Conservation (phyloP, 2,797 vertebrate species). For the Molossus alvarezi region DNA sequence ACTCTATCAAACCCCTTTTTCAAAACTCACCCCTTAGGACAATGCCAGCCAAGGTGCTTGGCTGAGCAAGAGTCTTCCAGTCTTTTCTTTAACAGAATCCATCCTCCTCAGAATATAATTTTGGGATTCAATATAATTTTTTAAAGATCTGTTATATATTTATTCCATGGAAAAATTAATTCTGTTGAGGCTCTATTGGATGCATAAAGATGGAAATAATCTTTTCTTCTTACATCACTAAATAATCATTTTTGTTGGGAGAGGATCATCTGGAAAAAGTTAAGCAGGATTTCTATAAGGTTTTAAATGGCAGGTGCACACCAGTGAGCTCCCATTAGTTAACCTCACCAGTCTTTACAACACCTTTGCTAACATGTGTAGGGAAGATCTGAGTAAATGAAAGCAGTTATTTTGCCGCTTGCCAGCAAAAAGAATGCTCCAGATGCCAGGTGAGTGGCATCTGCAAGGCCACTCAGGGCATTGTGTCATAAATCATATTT, state of each 20-base stretch:
- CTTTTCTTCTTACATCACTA: constrained; percentile 6
- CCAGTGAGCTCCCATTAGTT: background rate
- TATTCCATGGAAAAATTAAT: constrained; percentile 49
- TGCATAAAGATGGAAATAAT: background rate
- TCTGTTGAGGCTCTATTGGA: background rate
- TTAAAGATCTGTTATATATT: background rate
- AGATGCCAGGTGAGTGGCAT: background rate
- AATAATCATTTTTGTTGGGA: constrained; percentile 44
- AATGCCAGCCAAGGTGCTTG: background rate
- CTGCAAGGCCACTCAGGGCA: background rate
- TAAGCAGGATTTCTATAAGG: background rate
- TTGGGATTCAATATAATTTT: background rate
- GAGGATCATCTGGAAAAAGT: constrained; percentile 5
- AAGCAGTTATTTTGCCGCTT: background rate
- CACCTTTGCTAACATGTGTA: background rate
- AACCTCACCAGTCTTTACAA: background rate
- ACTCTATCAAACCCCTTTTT: background rate
- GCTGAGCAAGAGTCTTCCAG: background rate
- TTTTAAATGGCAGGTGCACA: constrained; percentile 31
- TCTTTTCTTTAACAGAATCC: constrained; percentile 46
- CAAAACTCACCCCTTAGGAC: background rate
- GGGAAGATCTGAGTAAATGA: constrained; percentile 42
- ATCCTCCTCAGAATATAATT: constrained; percentile 2
- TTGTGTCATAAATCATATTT: background rate
- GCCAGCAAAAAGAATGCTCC: background rate